Conservation (phyloP, 1,140 invertebrate species). For the Leptinotarsa defecta region DNA sequence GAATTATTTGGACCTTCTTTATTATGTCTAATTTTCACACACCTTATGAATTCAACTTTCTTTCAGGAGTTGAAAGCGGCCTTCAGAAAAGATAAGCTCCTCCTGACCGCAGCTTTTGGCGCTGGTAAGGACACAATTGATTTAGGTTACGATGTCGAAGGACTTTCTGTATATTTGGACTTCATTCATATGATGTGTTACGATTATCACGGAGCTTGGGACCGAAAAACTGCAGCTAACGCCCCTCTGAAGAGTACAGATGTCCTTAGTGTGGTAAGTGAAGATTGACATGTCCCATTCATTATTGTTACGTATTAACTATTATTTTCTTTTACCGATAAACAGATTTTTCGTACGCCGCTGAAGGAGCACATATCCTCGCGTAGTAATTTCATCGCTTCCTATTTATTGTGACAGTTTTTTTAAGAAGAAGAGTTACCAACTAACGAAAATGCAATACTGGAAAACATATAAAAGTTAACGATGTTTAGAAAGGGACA, state of each 20-base stretch:
- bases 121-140: slow-evolving; percentile 74
- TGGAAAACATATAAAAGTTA: neutral
- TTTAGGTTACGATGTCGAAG: slow-evolving; percentile 74
- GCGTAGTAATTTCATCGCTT: too few species aligned
- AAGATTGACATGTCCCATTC: neutral
- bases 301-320: neutral
- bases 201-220: slow-evolving; percentile 88
- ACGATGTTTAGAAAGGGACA: neutral
- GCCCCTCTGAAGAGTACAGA: slow-evolving; percentile 64
- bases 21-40: too few species aligned
- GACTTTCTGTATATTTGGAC: slow-evolving; percentile 75
- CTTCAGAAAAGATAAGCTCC: slow-evolving; percentile 64
- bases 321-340: neutral
- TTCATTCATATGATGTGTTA: slow-evolving; percentile 89
- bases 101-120: slow-evolving; percentile 78
- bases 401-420: too few species aligned
- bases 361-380: neutral
- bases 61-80: slow-evolving; percentile 67
- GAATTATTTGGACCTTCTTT: too few species aligned
- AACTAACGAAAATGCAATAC: neutral
- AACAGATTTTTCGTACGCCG: neutral
- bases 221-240: slow-evolving; percentile 74
- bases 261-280: slow-evolving; percentile 66
- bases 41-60: neutral
- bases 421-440: too few species aligned